These are phyloP conservation scores for Trichoplusia ni DNA, from an alignment of 1,140 invertebrate species.

Conservation along the genomic window DNA sequence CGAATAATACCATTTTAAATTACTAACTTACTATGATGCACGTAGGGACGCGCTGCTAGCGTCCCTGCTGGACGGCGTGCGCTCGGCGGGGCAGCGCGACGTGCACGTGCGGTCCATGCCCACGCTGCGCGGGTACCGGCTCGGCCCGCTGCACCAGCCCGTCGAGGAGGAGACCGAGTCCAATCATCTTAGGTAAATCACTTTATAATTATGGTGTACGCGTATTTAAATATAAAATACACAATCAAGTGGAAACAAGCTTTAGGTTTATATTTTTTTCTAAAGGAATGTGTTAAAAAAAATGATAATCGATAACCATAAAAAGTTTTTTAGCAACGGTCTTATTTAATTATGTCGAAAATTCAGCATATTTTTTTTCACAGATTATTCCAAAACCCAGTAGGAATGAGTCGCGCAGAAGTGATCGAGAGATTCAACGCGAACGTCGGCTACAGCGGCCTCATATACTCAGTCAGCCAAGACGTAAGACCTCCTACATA, in stretches of 20 bases:
- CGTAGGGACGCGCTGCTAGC: constrained; percentile 95
- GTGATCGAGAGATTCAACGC: constrained; percentile 97
- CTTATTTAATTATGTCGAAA: no score
- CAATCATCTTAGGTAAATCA: constrained; percentile 74
- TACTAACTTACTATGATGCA: background rate
- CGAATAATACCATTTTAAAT: no score
- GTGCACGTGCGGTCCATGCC: constrained; percentile 96
- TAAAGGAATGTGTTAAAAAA: no score
- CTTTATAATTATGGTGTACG: no score
- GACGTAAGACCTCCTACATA: constrained; percentile 87
- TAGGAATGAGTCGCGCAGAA: constrained; percentile 82
- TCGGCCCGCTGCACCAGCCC: constrained; percentile 92
- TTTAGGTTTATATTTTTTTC: no score
- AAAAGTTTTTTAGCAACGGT: no score
- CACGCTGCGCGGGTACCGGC: constrained; percentile 91
- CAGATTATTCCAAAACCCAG: constrained; percentile 78
- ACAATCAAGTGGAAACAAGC: no score
- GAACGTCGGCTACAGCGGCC: constrained; percentile 98
- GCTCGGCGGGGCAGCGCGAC: constrained; percentile 97
- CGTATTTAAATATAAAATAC: no score
- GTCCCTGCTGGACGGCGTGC: constrained; percentile 96
- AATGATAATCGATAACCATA: no score
- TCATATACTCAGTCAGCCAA: constrained; percentile 97
- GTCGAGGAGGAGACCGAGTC: constrained; percentile 98
- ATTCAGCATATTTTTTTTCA: constrained; percentile 3